phyloP scores from a whole-genome alignment of 2,888 invertebrate species.

The Pachycephus smyrnensis region DNA sequence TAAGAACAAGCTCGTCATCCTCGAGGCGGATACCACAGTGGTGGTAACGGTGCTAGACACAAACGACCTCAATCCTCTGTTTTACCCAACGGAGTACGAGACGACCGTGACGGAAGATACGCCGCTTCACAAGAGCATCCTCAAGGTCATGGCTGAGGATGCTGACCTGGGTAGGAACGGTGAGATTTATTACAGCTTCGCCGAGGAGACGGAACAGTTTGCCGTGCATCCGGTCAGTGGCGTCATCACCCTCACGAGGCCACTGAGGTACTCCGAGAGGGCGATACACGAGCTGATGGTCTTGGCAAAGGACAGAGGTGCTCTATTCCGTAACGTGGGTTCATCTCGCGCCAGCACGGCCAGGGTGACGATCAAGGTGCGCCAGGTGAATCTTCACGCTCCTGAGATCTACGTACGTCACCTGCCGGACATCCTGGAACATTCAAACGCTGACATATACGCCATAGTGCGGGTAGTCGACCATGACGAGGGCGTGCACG shows the following conservation, averaged over 20 bases:
- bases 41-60: conserved; percentile 82
- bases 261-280: conserved; percentile 78
- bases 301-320: conserved; percentile 88
- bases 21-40: conserved; percentile 80
- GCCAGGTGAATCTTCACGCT: conserved; percentile 83
- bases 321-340: conserved; percentile 70
- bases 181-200: conserved; percentile 95
- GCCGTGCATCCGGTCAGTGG: conserved; percentile 95
- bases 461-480: conserved; percentile 90
- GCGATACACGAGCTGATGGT: conserved; percentile 81
- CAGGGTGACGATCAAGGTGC: conserved; percentile 80
- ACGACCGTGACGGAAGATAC: conserved; percentile 90
- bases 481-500: conserved; percentile 86
- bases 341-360: conserved; percentile 78
- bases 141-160: conserved; percentile 89
- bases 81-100: conserved; percentile 90
- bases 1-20: conserved; percentile 68
- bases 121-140: conserved; percentile 83
- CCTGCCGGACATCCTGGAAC: conserved; percentile 84
- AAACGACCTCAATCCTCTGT: conserved; percentile 93
- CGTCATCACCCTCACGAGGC: conserved; percentile 84
- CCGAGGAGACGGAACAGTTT: conserved; percentile 84
- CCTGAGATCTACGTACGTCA: conserved; percentile 87
- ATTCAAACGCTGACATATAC: conserved; percentile 86
- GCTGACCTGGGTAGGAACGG: conserved; percentile 97